phyloP scores from a whole-genome alignment of 1,140 invertebrate species.

The Dufourea novaeangliae region DNA sequence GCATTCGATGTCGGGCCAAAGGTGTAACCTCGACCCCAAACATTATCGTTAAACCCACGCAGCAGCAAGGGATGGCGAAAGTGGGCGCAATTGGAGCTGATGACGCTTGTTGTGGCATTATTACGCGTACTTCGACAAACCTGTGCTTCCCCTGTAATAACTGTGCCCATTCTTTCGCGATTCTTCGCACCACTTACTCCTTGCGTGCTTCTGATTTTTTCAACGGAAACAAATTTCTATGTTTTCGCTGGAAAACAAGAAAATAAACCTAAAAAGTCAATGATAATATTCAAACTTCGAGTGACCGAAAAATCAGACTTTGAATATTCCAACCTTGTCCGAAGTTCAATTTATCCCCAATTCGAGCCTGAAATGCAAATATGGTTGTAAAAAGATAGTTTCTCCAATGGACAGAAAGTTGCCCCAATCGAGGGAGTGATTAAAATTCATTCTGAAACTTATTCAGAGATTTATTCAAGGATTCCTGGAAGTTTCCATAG shows the following conservation, averaged over 20 bases:
- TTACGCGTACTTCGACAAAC: slow-evolving; percentile 16
- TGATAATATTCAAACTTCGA: background rate
- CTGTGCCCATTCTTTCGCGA: background rate
- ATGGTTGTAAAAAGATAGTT: too few relatives aligned
- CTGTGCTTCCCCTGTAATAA: slow-evolving; percentile 26
- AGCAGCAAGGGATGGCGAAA: slow-evolving; percentile 41
- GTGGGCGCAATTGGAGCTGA: slow-evolving; percentile 49
- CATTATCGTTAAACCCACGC: slow-evolving; percentile 59
- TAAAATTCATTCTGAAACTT: background rate
- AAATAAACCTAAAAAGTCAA: background rate
- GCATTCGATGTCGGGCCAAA: slow-evolving; percentile 30
- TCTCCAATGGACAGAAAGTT: too few relatives aligned
- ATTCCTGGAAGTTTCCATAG: too few relatives aligned
- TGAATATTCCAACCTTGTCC: too few relatives aligned
- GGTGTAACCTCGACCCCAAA: slow-evolving; percentile 50
- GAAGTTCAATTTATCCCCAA: background rate
- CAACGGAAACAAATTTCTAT: background rate
- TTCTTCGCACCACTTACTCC: background rate
- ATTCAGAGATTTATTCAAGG: too few relatives aligned
- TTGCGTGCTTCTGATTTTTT: background rate
- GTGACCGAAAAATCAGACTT: too few relatives aligned
- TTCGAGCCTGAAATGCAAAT: too few relatives aligned
- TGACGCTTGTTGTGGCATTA: slow-evolving; percentile 37
- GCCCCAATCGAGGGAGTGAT: too few relatives aligned
- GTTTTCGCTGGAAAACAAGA: background rate